phyloP scores from a whole-genome alignment of 2,797 vertebrate species.

The Sebastolobus altivelis region DNA sequence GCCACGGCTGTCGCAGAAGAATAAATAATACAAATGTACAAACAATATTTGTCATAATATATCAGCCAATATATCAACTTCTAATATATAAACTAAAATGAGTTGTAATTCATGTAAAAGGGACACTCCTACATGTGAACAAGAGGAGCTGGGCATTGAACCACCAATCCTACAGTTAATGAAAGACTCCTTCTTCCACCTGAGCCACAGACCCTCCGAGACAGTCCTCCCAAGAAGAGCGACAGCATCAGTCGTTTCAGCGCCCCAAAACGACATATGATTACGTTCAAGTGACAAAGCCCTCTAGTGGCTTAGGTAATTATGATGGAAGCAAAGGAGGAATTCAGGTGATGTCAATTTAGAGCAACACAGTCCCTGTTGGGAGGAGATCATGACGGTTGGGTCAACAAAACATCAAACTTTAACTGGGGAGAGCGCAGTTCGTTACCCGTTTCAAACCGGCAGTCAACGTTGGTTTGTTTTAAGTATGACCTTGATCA shows the following conservation, averaged over 20 bases:
- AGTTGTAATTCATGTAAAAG: background rate
- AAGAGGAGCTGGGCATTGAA: background rate
- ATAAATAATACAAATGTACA: too few relatives aligned
- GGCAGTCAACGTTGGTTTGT: too few relatives aligned
- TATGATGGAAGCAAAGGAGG: background rate
- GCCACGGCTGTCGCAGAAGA: too few relatives aligned
- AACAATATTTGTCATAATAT: background rate
- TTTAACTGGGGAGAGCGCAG: background rate
- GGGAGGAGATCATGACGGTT: background rate
- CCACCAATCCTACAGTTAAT: background rate
- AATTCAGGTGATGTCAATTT: background rate
- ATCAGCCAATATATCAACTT: background rate
- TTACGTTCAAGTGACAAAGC: background rate
- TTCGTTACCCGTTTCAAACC: background rate
- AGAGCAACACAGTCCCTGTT: background rate
- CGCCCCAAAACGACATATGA: background rate
- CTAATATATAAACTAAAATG: background rate
- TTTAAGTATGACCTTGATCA: too few relatives aligned
- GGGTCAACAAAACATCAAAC: background rate
- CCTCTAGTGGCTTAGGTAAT: background rate
- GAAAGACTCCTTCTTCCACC: background rate
- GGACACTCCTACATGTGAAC: background rate
- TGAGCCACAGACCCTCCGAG: background rate
- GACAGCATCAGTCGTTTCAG: background rate
- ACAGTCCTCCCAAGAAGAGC: background rate